Percentiles rank a stretch among this genome's conserved stretches.
Conservation (phyloP, 1,140 invertebrate species). For the Bicyclus anynana region DNA sequence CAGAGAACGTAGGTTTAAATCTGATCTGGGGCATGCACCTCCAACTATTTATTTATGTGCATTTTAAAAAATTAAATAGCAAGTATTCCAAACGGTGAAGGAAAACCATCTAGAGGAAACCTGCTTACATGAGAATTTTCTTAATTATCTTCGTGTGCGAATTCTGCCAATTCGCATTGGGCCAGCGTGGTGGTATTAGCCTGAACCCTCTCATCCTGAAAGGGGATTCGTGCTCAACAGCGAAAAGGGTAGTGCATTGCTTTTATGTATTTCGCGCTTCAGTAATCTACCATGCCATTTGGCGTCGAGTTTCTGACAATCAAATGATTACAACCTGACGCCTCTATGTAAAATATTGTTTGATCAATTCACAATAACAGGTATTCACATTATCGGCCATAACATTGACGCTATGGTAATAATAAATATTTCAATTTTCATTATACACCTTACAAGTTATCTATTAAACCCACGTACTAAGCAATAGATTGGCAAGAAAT, state of each 20-base stretch:
- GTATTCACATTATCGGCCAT: slow-evolving; percentile 15
- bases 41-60: too few species aligned
- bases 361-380: slow-evolving; percentile 23
- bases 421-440: slow-evolving; percentile 21
- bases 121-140: too few species aligned
- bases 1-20: too few species aligned
- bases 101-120: too few species aligned
- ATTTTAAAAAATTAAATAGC: too few species aligned
- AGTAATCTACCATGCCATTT: slow-evolving; percentile 27
- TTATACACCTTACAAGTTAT: slow-evolving; percentile 26
- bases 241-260: slow-evolving; percentile 14
- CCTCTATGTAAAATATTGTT: slow-evolving; percentile 18
- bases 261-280: slow-evolving; percentile 12
- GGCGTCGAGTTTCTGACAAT: slow-evolving; percentile 22
- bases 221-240: too few species aligned
- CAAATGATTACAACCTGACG: slow-evolving; percentile 27
- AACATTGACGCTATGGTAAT: slow-evolving; percentile 16
- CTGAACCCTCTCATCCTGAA: too few species aligned
- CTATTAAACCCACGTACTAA: slow-evolving; percentile 20
- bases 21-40: too few species aligned
- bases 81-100: too few species aligned
- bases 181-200: too few species aligned
- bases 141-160: too few species aligned
- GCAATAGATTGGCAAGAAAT: slow-evolving; percentile 20
- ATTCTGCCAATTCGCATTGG: too few species aligned